Conservation (phyloP, 2,113 vertebrate species). For the Garra rufa region DNA sequence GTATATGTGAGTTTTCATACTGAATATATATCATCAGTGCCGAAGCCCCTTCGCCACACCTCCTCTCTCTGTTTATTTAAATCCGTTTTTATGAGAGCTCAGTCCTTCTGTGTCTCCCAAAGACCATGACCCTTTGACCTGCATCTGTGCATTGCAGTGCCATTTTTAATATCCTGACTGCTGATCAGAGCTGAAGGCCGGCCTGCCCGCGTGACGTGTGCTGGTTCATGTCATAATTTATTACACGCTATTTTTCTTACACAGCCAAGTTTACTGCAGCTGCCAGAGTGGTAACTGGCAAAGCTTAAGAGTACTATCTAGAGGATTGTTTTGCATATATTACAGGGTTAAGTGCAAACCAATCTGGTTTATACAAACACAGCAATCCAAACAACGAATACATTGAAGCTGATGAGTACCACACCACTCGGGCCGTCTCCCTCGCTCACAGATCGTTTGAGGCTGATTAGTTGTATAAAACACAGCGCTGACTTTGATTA, state of each 20-base stretch:
- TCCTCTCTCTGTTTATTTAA: slow-evolving; percentile 57
- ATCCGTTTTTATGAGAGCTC: slow-evolving; percentile 53
- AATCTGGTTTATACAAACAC: slow-evolving; percentile 83
- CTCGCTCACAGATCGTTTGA: slow-evolving; percentile 69
- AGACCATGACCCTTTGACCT: slow-evolving; percentile 63
- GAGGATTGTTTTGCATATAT: slow-evolving; percentile 81
- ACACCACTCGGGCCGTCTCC: slow-evolving; percentile 58
- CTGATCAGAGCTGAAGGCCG: slow-evolving; percentile 54
- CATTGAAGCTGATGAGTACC: slow-evolving; percentile 78
- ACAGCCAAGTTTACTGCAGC: slow-evolving; percentile 68
- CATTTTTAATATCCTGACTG: slow-evolving; percentile 67
- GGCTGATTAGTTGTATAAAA: slow-evolving; percentile 81
- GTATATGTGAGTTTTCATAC: slow-evolving; percentile 27
- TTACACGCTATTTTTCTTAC: slow-evolving; percentile 72
- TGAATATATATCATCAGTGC: slow-evolving; percentile 45
- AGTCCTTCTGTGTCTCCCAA: slow-evolving; percentile 44
- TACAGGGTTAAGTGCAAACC: slow-evolving; percentile 85
- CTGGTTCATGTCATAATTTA: slow-evolving; percentile 73
- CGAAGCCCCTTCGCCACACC: slow-evolving; percentile 29
- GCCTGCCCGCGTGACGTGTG: slow-evolving; percentile 54
- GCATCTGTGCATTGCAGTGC: slow-evolving; percentile 57
- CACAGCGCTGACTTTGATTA: slow-evolving; percentile 78
- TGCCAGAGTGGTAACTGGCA: slow-evolving; percentile 74
- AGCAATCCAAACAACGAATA: slow-evolving; percentile 78
- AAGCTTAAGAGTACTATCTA: slow-evolving; percentile 74